phyloP scores from a whole-genome alignment of 2,797 vertebrate species.

The Oryzias dopingdopingensis region DNA sequence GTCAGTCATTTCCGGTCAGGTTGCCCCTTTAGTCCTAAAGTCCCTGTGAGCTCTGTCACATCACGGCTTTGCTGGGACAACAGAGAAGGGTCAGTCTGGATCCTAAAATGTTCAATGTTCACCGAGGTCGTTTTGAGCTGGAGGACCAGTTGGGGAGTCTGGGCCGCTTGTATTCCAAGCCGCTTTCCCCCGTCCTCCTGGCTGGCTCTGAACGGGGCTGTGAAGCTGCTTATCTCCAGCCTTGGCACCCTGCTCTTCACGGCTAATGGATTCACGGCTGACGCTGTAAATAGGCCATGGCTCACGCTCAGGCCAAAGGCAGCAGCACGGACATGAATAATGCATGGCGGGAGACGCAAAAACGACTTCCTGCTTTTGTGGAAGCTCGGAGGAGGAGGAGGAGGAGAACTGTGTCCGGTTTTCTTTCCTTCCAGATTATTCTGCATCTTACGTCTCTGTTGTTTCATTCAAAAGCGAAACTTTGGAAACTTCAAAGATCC shows the following conservation, averaged over 20 bases:
- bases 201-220: conserved; percentile 39
- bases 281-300: conserved; percentile 63
- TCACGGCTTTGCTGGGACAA: too few species aligned
- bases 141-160: neutral
- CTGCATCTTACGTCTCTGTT: neutral
- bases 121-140: neutral
- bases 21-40: too few species aligned
- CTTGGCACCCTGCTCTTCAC: conserved; percentile 26
- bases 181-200: conserved; percentile 19
- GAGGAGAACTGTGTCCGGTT: too few species aligned
- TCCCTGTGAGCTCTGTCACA: too few species aligned
- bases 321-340: conserved; percentile 60
- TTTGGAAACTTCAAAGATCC: neutral
- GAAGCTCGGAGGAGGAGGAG: conserved; percentile 7
- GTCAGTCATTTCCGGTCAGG: too few species aligned
- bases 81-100: too few species aligned
- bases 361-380: conserved; percentile 41
- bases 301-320: conserved; percentile 47
- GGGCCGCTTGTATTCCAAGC: too few species aligned
- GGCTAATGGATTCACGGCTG: conserved; percentile 60
- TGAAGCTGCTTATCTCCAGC: conserved; percentile 48
- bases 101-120: neutral
- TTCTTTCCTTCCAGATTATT: neutral
- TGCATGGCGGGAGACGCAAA: conserved; percentile 47
- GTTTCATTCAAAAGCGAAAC: neutral